Evolutionary conservation across 2,113 vertebrate genomes (phyloP).

Genomic region (Clarias macrocephalus): DNA sequence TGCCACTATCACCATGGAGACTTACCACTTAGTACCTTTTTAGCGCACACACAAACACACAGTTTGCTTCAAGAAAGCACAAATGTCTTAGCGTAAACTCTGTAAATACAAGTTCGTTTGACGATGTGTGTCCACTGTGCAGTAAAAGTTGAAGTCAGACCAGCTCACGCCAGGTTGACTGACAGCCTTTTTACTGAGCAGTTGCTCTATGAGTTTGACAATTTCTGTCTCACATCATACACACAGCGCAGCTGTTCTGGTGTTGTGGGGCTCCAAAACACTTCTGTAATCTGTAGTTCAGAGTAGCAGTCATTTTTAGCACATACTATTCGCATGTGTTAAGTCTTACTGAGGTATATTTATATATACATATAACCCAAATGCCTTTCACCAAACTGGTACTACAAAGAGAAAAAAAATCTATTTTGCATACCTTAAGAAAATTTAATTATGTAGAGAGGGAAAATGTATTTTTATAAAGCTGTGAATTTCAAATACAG

Average conservation of each 20-base stretch:
- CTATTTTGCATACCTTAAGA: slow-evolving; percentile 75
- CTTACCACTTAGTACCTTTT: slow-evolving; percentile 44
- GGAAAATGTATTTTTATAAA: slow-evolving; percentile 72
- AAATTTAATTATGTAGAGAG: slow-evolving; percentile 77
- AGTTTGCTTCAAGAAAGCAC: slow-evolving; percentile 71
- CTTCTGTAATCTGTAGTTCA: slow-evolving; percentile 62
- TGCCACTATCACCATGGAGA: slow-evolving; percentile 35
- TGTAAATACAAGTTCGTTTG: slow-evolving; percentile 71
- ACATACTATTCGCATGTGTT: slow-evolving; percentile 68
- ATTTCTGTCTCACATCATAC: slow-evolving; percentile 16
- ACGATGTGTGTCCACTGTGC: slow-evolving; percentile 40
- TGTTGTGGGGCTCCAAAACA: slow-evolving; percentile 63
- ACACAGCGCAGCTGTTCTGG: slow-evolving; percentile 62
- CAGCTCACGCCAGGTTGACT: background rate
- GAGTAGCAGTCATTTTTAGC: slow-evolving; percentile 58
- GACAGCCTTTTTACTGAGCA: slow-evolving; percentile 38
- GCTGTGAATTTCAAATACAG: slow-evolving; percentile 76
- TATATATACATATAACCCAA: slow-evolving; percentile 57
- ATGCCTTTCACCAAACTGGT: slow-evolving; percentile 91
- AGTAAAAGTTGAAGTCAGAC: slow-evolving; percentile 19
- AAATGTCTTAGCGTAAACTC: slow-evolving; percentile 22
- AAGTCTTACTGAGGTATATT: slow-evolving; percentile 59
- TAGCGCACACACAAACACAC: slow-evolving; percentile 73
- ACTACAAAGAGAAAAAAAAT: slow-evolving; percentile 66
- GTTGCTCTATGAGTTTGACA: slow-evolving; percentile 33